Evolutionary conservation across 2,113 vertebrate species (phyloP).

Genomic region (Chloebia gouldiae): DNA sequence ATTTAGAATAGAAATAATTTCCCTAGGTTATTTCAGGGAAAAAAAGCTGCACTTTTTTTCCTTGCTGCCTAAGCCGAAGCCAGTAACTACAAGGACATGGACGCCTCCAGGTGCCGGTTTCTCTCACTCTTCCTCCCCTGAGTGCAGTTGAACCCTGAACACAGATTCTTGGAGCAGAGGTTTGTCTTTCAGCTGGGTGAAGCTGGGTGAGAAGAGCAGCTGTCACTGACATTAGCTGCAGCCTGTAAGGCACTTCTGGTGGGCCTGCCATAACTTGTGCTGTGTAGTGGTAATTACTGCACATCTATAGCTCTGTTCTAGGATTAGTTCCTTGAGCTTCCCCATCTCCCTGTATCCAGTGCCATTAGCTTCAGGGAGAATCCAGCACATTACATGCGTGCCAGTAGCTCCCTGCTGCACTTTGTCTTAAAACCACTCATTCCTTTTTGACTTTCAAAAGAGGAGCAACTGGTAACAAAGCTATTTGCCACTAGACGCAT

Average conservation of each 20-base stretch:
- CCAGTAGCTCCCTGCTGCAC: neutral
- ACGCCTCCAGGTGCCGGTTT: neutral
- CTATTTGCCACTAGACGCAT: neutral
- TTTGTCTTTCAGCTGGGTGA: neutral
- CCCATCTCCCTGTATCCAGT: neutral
- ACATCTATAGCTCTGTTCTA: neutral
- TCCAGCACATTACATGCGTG: neutral
- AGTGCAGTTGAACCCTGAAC: neutral
- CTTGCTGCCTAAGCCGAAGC: neutral
- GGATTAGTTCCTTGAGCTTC: constrained; percentile 32
- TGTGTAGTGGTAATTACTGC: neutral
- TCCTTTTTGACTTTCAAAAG: neutral
- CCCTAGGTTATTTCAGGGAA: neutral
- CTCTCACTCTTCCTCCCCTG: neutral
- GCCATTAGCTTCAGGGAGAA: constrained; percentile 38
- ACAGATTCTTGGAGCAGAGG: neutral
- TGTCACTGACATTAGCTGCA: neutral
- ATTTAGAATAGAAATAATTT: neutral
- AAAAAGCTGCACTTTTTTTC: neutral
- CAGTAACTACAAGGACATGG: neutral
- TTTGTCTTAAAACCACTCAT: neutral
- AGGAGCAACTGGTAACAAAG: neutral
- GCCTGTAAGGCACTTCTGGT: neutral
- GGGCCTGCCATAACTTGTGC: neutral
- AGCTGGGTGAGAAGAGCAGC: neutral